Evolutionary conservation across 2,113 vertebrate genomes (phyloP), one percentile per base, ranked within the genome.

Genomic region (Lamprologus speciosus): DNA sequence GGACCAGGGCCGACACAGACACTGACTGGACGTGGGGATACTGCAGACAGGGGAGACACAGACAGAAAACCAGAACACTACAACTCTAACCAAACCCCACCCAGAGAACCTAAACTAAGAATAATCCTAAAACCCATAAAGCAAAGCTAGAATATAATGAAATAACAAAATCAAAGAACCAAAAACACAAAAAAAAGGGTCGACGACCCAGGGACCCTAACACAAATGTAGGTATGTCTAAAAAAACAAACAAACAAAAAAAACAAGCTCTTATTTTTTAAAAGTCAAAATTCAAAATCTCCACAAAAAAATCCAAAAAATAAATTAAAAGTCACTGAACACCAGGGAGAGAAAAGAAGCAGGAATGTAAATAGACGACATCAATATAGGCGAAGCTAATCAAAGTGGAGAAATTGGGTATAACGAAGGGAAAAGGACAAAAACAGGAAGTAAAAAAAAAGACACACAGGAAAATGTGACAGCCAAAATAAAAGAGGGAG

Each of bases 81-180:
- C 0, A 45, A 45, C 42, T 14, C 13, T 45, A 4, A 45, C 42
- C 3, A 45, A 7, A 45, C 42, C 12, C 42, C 42, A 45, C 42
- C 42, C 6, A 45, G 42, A 45, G 42, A 42, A 42, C 6, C 2
- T 45, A 45, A 45, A 45, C 42, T 45, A 45, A 45, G 42, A 45
- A 45, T 1, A 45, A 16, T 45, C 13, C 13, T 45, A 16, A 45
- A 45, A 0, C 42, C 42, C 42, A 45, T 4, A 45, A 45, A 45
- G 42, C 13, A 45, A 16, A 45, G 42, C 0, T 45, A 45, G 42
- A 45, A 45, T 45, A 45, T 45, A 45, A 45, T 16, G 42, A 16
- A 45, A 45, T 45, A 45, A 45, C 42, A 45, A 45, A 45, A 45
- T 45, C 3, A 45, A 45, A 45, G 42, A 45, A 45, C 42, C 42